These are phyloP conservation scores for Girardinus metallicus DNA, from an alignment of 2,797 vertebrate genomes.

Conservation along the genomic window DNA sequence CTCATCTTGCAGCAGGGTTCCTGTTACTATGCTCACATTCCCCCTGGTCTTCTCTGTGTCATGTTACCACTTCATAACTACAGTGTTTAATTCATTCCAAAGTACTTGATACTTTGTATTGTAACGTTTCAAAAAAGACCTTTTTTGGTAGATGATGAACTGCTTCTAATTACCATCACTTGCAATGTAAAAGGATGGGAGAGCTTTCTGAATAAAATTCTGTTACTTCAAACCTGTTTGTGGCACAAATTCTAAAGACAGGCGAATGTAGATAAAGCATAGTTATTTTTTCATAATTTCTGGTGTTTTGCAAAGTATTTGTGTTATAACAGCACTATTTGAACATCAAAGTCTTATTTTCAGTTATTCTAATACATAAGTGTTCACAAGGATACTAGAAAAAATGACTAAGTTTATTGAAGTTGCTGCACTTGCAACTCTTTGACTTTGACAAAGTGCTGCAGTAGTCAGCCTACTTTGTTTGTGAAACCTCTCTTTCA, in stretches of 20 bases:
- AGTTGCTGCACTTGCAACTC: slow-evolving; percentile 62
- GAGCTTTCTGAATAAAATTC: slow-evolving; percentile 8
- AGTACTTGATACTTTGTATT: slow-evolving; percentile 52
- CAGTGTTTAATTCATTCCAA: slow-evolving; percentile 16
- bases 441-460: slow-evolving; percentile 78
- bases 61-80: slow-evolving; percentile 5
- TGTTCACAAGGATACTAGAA: slow-evolving; percentile 19
- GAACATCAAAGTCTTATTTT: slow-evolving; percentile 37
- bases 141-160: slow-evolving; percentile 38
- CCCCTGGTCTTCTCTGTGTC: slow-evolving; percentile 5
- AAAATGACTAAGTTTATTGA: slow-evolving; percentile 47
- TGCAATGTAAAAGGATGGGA: slow-evolving; percentile 17
- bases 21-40: neutral
- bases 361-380: slow-evolving; percentile 35
- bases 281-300: neutral
- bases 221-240: slow-evolving; percentile 13
- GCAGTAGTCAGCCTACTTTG: slow-evolving; percentile 66
- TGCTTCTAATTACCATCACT: slow-evolving; percentile 12
- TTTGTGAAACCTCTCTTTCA: slow-evolving; percentile 72
- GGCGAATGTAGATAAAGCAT: neutral
- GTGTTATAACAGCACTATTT: slow-evolving; percentile 21
- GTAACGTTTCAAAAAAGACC: slow-evolving; percentile 25
- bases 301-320: slow-evolving; percentile 10
- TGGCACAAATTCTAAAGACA: neutral
- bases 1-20: neutral